Evolutionary conservation across 2,797 vertebrate species (phyloP).

Genomic region (Sebastes steindachneri): DNA sequence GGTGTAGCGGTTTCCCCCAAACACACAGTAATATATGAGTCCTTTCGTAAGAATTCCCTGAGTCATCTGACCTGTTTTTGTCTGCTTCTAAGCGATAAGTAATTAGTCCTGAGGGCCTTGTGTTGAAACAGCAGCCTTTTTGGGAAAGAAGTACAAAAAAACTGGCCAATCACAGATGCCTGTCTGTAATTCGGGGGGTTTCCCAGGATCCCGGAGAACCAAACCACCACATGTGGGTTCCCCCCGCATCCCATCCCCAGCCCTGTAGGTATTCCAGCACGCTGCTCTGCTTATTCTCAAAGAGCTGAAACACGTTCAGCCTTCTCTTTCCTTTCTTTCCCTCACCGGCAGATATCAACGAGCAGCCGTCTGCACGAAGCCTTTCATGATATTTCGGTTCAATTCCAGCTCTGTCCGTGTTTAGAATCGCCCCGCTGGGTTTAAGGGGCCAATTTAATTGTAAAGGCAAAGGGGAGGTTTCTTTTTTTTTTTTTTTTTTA

Average conservation of each 20-base stretch:
- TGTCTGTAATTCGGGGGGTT: constrained; percentile 44
- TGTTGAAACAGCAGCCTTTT: constrained; percentile 25
- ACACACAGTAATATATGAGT: constrained; percentile 53
- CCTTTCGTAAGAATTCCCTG: constrained; percentile 53
- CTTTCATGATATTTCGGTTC: constrained; percentile 77
- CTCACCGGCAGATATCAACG: constrained; percentile 58
- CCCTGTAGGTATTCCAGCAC: constrained; percentile 59
- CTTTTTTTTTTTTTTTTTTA: constrained; percentile 10
- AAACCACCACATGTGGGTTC: constrained; percentile 67
- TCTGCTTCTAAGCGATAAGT: constrained; percentile 31
- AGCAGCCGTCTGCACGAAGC: constrained; percentile 45
- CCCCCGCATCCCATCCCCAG: constrained; percentile 46
- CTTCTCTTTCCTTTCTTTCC: constrained; percentile 8
- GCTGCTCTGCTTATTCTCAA: constrained; percentile 78
- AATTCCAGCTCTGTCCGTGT: constrained; percentile 61
- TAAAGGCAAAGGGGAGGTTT: constrained; percentile 44
- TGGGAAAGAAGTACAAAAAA: constrained; percentile 3
- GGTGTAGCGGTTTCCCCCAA: constrained; percentile 40
- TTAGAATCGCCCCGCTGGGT: constrained; percentile 67
- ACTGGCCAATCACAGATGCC: constrained; percentile 15
- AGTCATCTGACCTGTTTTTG: constrained; percentile 55
- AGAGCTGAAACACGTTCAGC: constrained; percentile 50
- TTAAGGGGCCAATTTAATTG: constrained; percentile 76
- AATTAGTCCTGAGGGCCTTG: constrained; percentile 35
- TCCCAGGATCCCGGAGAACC: constrained; percentile 53